These are phyloP conservation scores for Acropora yongei DNA, from an alignment of 64 coral and sea anemone species.

Conservation along the genomic window DNA sequence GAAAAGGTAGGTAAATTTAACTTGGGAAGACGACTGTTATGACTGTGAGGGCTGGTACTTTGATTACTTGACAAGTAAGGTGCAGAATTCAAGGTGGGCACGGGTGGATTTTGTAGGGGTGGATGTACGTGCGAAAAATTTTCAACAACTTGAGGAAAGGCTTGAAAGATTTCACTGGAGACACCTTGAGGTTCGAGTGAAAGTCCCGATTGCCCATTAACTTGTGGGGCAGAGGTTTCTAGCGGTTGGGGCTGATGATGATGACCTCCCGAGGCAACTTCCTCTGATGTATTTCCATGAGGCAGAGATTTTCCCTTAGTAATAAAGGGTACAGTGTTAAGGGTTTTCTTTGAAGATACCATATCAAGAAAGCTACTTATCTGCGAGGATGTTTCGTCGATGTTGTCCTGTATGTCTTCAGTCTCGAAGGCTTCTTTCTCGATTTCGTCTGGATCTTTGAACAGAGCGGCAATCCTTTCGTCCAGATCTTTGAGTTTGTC, in stretches of 20 bases:
- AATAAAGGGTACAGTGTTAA: not conserved
- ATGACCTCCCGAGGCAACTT: not conserved
- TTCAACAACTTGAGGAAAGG: not conserved
- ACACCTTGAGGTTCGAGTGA: not conserved
- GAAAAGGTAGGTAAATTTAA: conserved; percentile 29
- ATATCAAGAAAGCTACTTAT: conserved; percentile 54
- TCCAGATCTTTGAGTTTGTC: conserved; percentile 33
- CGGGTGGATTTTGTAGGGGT: not conserved
- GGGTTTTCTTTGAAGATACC: conserved; percentile 35
- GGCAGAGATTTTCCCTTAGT: not conserved
- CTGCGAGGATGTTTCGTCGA: conserved; percentile 42
- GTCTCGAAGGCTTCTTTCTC: conserved; percentile 57
- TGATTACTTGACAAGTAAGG: too few relatives aligned
- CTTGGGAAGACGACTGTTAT: conserved; percentile 28
- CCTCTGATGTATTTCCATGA: not conserved
- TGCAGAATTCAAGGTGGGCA: not conserved
- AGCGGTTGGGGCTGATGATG: not conserved
- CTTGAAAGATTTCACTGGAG: not conserved
- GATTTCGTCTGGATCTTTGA: conserved; percentile 64
- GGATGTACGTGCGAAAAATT: not conserved
- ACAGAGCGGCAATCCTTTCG: conserved; percentile 26
- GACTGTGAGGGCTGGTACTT: not conserved
- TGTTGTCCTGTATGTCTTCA: conserved; percentile 45
- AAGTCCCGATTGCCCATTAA: not conserved
- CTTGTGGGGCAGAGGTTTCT: not conserved